Conservation (phyloP, 2,888 invertebrate species). For the Cataglyphis rosenhaueri region DNA sequence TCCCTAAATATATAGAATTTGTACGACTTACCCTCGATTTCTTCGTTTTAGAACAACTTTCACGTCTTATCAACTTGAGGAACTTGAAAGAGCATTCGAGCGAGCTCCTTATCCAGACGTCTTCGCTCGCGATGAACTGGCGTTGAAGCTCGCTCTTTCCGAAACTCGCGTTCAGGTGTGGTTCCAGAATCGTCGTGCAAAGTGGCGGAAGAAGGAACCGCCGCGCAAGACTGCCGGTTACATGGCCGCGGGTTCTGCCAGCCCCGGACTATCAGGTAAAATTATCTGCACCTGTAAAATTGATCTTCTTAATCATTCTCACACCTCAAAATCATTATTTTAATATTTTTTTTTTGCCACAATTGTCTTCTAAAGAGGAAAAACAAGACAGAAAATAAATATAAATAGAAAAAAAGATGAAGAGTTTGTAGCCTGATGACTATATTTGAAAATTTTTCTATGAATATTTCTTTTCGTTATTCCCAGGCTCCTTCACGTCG, state of each 20-base stretch:
- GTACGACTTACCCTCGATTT: not conserved
- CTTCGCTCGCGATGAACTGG: slow-evolving; percentile 97
- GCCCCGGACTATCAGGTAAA: slow-evolving; percentile 81
- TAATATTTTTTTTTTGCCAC: not conserved
- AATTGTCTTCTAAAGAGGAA: not conserved
- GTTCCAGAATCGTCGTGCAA: slow-evolving; percentile 96
- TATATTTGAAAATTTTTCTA: not conserved
- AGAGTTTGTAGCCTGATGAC: too few species aligned
- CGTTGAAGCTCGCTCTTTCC: slow-evolving; percentile 95
- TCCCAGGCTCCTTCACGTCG: slow-evolving; percentile 86
- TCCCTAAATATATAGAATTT: slow-evolving; percentile 1
- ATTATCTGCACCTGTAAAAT: not conserved
- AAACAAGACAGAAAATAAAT: not conserved
- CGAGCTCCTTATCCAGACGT: slow-evolving; percentile 98
- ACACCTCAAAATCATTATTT: not conserved
- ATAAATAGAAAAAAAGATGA: too few species aligned
- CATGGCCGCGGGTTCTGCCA: slow-evolving; percentile 84
- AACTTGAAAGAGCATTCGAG: slow-evolving; percentile 97
- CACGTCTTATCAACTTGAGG: slow-evolving; percentile 97
- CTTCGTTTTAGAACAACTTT: slow-evolving; percentile 93
- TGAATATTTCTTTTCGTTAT: too few species aligned
- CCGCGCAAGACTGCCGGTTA: slow-evolving; percentile 92
- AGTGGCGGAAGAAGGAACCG: slow-evolving; percentile 97
- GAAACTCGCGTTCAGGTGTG: slow-evolving; percentile 93
- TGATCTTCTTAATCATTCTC: not conserved